These are phyloP conservation scores for Paratilapia polleni DNA, from an alignment of 2,113 vertebrate species.

Conservation along the genomic window DNA sequence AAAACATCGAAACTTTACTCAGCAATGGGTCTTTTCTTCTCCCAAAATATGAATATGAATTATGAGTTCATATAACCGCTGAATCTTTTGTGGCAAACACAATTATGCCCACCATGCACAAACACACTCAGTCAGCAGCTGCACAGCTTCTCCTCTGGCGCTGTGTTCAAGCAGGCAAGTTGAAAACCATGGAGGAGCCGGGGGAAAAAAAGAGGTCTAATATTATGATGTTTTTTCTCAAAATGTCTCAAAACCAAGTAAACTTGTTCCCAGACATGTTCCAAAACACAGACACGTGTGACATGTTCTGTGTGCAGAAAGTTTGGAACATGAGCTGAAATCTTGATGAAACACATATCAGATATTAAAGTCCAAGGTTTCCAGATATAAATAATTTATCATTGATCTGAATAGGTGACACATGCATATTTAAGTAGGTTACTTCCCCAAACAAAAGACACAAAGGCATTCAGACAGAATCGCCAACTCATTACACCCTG, in stretches of 20 bases:
- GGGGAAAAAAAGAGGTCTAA: not conserved
- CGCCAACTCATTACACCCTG: not conserved
- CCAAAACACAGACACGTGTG: not conserved
- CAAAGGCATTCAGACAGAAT: not conserved
- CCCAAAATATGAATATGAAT: not conserved
- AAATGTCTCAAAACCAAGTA: not conserved
- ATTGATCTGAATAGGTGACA: not conserved
- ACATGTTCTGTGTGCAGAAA: not conserved
- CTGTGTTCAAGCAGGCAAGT: not conserved
- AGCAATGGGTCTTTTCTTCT: not conserved
- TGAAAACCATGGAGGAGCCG: not conserved
- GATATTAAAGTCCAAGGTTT: not conserved
- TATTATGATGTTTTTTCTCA: not conserved
- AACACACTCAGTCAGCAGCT: not conserved
- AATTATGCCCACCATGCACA: conserved; percentile 1
- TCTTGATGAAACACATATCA: not conserved
- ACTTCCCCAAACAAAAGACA: conserved; percentile 5
- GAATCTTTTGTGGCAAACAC: not conserved
- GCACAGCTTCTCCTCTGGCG: not conserved
- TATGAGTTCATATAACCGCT: not conserved
- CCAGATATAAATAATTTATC: not conserved
- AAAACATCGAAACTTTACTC: not conserved
- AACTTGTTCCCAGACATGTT: not conserved
- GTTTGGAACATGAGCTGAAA: not conserved
- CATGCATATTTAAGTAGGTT: not conserved